Base-by-base conservation (phyloP, 2,113 vertebrate genomes). In the Rafetus swinhoei region DNA sequence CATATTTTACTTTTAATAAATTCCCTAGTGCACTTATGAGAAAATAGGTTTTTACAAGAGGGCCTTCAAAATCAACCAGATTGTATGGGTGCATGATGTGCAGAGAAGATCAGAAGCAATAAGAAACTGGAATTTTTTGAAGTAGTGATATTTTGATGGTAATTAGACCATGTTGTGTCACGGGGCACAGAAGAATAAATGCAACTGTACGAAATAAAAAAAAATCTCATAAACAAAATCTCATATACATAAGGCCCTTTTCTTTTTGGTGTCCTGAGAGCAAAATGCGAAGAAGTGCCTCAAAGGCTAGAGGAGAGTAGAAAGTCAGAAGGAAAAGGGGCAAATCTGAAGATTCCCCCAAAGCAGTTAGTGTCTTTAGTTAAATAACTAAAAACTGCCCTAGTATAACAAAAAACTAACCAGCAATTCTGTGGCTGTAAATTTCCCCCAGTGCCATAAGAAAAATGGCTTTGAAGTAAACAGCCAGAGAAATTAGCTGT, bases 31-130 rank as follows among this genome's bases (percentile, higher is more conserved):
- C 60, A 3, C 35, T 21, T 50, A 3, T 27, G 35, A 84, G 76
- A 39, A 76, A 83, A 45, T 59, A 65, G 94, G 89, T 97, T 93
- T 92, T 86, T 81, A 89, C 39, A 18, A 85, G 92, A 32, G 21
- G 82, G 69, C 87, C 95, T 95, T 96, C 93, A 87, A 79, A 93
- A 88, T 86, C 84, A 53, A 82, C 35, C 59, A 2, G 45, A 53
- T 54, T 22, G 53, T n/a, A 24, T 19, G 84, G 69, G 72, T 32
- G 57, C 45, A 7, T 0, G 1, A 12, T 32, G 74, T 27, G 6
- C 14, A 4, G n/a, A 81, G 13, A 86, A 45, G 45, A 45, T 45
- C 69, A 86, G 54, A 57, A 54, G 84, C 89, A 86, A 81, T 1
- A 55, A 53, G 89, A 76, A 87, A 89, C 72, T 89, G 93, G 81